A percentile compares a stretch with the other conserved stretches of the same genome.
phyloP scores from a whole-genome alignment of 1,140 invertebrate genomes.

The Orchestia grillus region DNA sequence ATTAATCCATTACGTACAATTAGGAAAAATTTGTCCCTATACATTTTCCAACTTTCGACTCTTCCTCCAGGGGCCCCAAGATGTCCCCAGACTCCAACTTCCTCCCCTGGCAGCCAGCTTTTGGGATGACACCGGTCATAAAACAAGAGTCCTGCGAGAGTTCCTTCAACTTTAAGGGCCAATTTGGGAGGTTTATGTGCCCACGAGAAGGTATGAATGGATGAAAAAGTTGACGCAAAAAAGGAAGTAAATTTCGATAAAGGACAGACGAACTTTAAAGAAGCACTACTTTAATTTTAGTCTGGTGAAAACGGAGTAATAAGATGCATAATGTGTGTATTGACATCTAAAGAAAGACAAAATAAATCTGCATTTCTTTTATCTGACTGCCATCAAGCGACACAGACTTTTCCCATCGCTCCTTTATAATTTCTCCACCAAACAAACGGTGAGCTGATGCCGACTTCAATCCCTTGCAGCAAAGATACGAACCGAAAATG shows the following conservation, averaged over 20 bases:
- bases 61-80: neutral
- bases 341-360: neutral
- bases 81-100: neutral
- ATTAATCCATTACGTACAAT: neutral
- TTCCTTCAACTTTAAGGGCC: constrained; percentile 44
- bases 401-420: neutral
- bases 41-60: neutral
- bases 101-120: neutral
- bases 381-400: neutral
- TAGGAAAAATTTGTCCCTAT: neutral
- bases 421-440: neutral
- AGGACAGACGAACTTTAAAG: neutral
- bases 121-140: neutral
- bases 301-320: neutral
- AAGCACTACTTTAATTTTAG: neutral
- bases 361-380: neutral
- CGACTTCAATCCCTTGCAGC: neutral
- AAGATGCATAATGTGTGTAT: no score
- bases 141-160: neutral
- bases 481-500: neutral
- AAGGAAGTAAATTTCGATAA: neutral
- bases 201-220: constrained; percentile 4
- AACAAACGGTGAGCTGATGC: neutral
- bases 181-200: constrained; percentile 15
- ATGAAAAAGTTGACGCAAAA: no score